Evolutionary conservation across 2,113 vertebrate genomes (phyloP), one percentile per base, ranked within the genome.

Genomic region (Rhinoderma darwinii): DNA sequence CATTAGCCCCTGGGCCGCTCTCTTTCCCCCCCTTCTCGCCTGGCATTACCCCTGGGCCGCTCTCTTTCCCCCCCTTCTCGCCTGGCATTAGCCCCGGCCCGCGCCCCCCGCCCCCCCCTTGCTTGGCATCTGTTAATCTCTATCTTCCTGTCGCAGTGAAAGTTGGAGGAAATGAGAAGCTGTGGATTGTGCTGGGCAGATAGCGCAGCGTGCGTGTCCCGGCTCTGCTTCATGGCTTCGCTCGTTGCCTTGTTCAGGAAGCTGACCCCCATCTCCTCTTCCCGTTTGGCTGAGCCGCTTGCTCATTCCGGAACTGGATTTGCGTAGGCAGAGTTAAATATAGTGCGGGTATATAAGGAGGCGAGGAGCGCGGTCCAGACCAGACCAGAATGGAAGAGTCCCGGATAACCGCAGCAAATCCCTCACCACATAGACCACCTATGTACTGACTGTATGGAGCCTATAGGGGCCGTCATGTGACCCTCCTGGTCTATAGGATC

Each of bases 261-360:
- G 92, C 91, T 92, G 66, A 91, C 92, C 92, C 90, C 92, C 92
- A 88, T 93, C 91, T 93, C 93, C 93, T 93, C 93, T 94, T 94
- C 93, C 93, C 92, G 90, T 93, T 92, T 94, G 93, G 93, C 92
- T 91, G 90, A 0, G 80, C 91, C 91, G 85, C 90, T 88, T 82
- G 92, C 89, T 91, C 92, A 91, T 91, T 94, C 93, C 93, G 93
- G 93, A 94, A 92, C 91, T 87, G 91, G 93, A 94, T 93, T 93
- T 94, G 92, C 93, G 93, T 94, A 93, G 93, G 91, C 93, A 92
- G 91, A 89, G 92, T 93, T 94, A 94, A 93, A 93, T 93, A 93
- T 94, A 94, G 92, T 89, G 90, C 87, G 90, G 92, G 92, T 94
- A 93, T 94, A 94, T 94, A 94, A 94, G 89, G 92, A 93, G 89